Evolutionary conservation across 2,113 vertebrate genomes (phyloP).

Genomic region (Myodes glareolus): DNA sequence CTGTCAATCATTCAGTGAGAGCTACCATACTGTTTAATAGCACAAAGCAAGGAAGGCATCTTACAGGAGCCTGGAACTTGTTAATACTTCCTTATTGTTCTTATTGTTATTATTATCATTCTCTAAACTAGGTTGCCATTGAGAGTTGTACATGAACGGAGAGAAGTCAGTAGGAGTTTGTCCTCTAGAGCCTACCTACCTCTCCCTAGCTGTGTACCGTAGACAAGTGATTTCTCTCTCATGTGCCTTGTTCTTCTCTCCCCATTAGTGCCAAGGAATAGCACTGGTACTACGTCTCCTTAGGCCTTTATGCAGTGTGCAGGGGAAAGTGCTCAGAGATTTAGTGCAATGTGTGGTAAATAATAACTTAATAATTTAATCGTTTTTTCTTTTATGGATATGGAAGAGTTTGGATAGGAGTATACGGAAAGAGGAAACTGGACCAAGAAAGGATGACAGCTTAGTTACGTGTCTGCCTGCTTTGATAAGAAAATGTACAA

Average conservation of each 20-base stretch:
- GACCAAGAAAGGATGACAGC: not conserved
- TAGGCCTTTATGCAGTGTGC: not conserved
- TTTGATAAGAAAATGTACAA: not conserved
- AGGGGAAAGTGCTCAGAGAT: not conserved
- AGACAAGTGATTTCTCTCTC: not conserved
- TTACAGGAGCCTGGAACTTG: slow-evolving; percentile 18
- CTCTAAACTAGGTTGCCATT: not conserved
- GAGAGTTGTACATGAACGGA: not conserved
- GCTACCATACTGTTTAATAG: not conserved
- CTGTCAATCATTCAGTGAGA: not conserved
- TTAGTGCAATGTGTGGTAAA: not conserved
- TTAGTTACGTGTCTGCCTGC: not conserved
- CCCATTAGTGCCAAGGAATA: not conserved
- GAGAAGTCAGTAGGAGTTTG: not conserved
- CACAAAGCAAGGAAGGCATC: slow-evolving; percentile 5
- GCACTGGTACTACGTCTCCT: not conserved
- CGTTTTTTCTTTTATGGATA: not conserved
- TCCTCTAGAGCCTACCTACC: not conserved
- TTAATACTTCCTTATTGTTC: not conserved
- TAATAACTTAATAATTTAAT: not conserved
- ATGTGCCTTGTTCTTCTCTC: not conserved
- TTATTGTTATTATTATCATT: not conserved
- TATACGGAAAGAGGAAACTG: not conserved
- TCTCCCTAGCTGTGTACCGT: not conserved
- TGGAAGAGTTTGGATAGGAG: not conserved